Percentiles rank a stretch among this genome's conserved stretches.
Conservation (phyloP, 2,113 vertebrate genomes). For the Benitochromis conjunctus region DNA sequence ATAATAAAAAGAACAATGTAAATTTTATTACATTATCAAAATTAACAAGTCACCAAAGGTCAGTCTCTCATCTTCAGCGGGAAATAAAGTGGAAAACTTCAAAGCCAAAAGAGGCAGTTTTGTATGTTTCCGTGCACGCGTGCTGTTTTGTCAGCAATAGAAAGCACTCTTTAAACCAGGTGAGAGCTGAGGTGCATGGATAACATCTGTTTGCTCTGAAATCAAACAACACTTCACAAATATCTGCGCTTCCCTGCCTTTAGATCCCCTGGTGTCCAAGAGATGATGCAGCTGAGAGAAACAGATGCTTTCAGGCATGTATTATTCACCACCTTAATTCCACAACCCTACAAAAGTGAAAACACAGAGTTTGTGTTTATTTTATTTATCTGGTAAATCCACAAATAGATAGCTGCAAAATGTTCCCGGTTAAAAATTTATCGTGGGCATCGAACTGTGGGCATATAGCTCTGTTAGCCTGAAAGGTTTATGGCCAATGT, state of each 20-base stretch:
- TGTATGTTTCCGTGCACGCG: background rate
- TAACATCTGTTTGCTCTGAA: slow-evolving; percentile 14
- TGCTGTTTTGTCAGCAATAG: background rate
- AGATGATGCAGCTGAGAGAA: slow-evolving; percentile 2
- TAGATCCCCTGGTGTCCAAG: slow-evolving; percentile 1
- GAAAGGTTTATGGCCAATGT: background rate
- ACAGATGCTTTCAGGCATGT: slow-evolving; percentile 59
- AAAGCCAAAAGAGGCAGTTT: background rate
- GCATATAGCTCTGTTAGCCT: background rate
- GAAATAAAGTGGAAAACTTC: background rate
- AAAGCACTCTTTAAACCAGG: background rate
- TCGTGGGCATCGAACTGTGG: background rate
- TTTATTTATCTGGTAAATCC: slow-evolving; percentile 51
- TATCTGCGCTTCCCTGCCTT: slow-evolving; percentile 15
- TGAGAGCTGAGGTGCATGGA: background rate
- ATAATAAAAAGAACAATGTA: background rate
- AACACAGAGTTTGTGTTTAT: slow-evolving; percentile 45
- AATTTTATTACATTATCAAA: background rate
- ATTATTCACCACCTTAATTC: slow-evolving; percentile 63
- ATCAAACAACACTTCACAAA: slow-evolving; percentile 39
- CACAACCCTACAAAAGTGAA: slow-evolving; percentile 42
- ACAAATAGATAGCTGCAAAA: slow-evolving; percentile 60
- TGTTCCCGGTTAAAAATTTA: slow-evolving; percentile 49
- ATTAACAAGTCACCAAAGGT: background rate
- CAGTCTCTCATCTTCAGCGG: background rate